Base-by-base conservation (phyloP, 2,113 vertebrate genomes). In the Sminthopsis crassicaudata region DNA sequence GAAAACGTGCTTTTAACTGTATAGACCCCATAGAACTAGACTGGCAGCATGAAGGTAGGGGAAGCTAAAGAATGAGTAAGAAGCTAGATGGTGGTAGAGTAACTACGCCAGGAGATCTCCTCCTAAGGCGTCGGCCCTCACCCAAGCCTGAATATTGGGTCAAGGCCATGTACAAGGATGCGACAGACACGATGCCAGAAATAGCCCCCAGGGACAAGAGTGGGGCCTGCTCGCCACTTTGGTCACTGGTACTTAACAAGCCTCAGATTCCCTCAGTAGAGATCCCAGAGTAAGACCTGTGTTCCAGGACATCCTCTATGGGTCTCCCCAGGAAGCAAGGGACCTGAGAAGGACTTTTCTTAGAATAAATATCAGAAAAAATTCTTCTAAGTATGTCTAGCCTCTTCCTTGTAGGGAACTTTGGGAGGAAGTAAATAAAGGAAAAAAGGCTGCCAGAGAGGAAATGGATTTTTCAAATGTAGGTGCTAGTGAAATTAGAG, bases 131-230 rank as follows among this genome's bases (percentile, higher is more conserved):
- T n/a, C 91, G 52, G 30, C 89, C 89, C 94, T 97, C 91, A 90
- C 93, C 96, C 96, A 94, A 92, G 57, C 90, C 92, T 76, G 14
- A 22, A 36, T n/a, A 14, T n/a, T 76, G 10, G 91, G 46, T 93
- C 93, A 96, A 96, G 52, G 90, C 1, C 1, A 92, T 55, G 94
- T 88, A 1, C 93, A 93, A 96, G 92, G 97, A 97, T 96, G 93
- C 96, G 96, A 95, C 90, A n/a, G n/a, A 94, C 90, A 92, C 26
- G 90, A 94, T 95, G 95, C 94, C 96, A 76, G 54, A 96, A 93
- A 97, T 91, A 95, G 89, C 54, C 93, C 95, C 60, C 91, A 42
- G 60, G 55, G 94, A 53, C 91, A 42, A 90, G 90, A 92, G 90
- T 91, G 46, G 53, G 94, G 60, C 95, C 76, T 92, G 8, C 96